Evolutionary conservation across 2,113 vertebrate species (phyloP).

Genomic region (Cardinalis cardinalis): DNA sequence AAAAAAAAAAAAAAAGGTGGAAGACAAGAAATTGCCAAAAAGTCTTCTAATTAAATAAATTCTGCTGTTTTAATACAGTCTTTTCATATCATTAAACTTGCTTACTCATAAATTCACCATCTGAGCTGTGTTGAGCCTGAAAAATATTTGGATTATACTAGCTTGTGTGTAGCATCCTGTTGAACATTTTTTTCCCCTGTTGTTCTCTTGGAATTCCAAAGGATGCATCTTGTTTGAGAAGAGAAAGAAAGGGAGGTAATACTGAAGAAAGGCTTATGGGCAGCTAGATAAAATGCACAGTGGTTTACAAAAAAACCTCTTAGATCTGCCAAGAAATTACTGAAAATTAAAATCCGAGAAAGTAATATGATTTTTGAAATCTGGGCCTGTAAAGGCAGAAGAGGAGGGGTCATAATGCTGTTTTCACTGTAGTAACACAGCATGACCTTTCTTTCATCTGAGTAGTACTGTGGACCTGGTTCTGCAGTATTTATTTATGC

Average conservation of each 20-base stretch:
- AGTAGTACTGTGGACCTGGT: not conserved
- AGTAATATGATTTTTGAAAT: not conserved
- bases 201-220: conserved; percentile 76
- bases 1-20: not conserved
- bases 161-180: not conserved
- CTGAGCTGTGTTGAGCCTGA: not conserved
- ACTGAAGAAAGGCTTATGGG: conserved; percentile 70
- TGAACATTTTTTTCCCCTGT: not conserved
- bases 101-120: not conserved
- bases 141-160: not conserved
- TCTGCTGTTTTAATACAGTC: not conserved
- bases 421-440: not conserved
- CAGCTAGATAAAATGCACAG: conserved; percentile 56
- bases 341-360: not conserved
- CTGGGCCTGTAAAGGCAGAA: not conserved
- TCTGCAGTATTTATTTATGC: not conserved
- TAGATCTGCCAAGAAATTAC: not conserved
- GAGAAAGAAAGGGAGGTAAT: conserved; percentile 74
- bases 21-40: not conserved
- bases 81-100: not conserved
- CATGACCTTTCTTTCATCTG: not conserved
- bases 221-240: conserved; percentile 72
- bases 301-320: not conserved
- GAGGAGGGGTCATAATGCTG: not conserved
- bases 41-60: not conserved